A percentile compares a stretch with the other conserved stretches of the same genome.
phyloP scores from a whole-genome alignment of 1,140 invertebrate species.

The Spodoptera frugiperda region DNA sequence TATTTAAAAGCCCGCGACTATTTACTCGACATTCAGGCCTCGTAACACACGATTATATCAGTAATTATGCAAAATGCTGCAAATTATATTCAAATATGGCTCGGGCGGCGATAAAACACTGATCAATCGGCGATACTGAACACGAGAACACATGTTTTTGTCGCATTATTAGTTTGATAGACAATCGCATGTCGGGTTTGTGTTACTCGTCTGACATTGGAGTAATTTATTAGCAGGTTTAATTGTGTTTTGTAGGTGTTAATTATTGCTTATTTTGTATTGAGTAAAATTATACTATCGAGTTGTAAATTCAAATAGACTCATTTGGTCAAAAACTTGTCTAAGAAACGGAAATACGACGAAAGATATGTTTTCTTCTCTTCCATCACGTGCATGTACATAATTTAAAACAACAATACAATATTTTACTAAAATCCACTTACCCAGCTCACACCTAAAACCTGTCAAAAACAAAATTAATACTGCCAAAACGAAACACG shows the following conservation, averaged over 20 bases:
- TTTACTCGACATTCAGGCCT: conserved; percentile 11
- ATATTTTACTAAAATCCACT: background rate
- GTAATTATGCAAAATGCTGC: conserved; percentile 43
- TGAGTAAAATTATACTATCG: no score
- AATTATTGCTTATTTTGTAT: no score
- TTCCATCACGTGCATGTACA: no score
- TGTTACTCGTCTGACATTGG: background rate
- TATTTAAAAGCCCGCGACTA: conserved; percentile 5
- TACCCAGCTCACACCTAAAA: background rate
- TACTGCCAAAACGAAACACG: background rate
- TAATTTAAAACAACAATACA: no score
- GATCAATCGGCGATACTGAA: conserved; percentile 35
- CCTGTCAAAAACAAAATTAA: background rate
- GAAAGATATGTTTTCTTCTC: no score
- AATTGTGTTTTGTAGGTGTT: no score
- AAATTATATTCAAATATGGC: conserved; percentile 44
- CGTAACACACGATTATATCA: conserved; percentile 30
- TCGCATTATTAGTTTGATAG: conserved; percentile 31
- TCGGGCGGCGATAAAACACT: conserved; percentile 31
- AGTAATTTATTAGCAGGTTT: no score
- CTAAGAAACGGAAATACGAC: no score
- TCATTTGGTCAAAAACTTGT: no score
- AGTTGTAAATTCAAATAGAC: no score
- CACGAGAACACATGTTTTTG: conserved; percentile 37
- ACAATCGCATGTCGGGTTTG: conserved; percentile 3